Evolutionary conservation across 2,888 invertebrate species (phyloP), one percentile per base, ranked within the genome.

Genomic region (Tetropium fuscum): DNA sequence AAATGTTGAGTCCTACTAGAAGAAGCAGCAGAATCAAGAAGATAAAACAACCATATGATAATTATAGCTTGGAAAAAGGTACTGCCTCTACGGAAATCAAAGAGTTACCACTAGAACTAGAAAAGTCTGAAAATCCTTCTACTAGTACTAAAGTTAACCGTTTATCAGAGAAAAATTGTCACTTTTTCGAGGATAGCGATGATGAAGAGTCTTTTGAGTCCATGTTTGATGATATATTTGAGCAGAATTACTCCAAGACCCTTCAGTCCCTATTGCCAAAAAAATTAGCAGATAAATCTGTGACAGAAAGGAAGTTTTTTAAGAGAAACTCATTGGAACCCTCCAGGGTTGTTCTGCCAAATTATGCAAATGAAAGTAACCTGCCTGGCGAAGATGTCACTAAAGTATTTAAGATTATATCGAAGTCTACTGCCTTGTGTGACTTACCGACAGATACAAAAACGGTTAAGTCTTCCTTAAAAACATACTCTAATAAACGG

Each of bases 401-500:
- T 6, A 73, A 76, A 67, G 74, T 75, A 15, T 66, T 76, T 11
- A 77, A 76, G 66, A 70, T 77, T n/a, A 68, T 77, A 18, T 66
- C 74, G 60, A 73, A 58, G 57, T 65, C 59, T 25, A 54, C 25
- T 62, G 61, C 47, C 20, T 36, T 25, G 27, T 40, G 40, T 18
- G 54, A 18, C 19, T 47, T 59, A 43, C 60, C 40, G 48, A 56
- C 49, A 41, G 63, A 70, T 44, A 38, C 67, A 20, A 68, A 70
- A 53, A 32, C 57, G 18, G 10, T 44, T 45, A 64, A 66, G 25
- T 58, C 63, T 10, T 36, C 57, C 3, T 53, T 78, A 16, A 77
- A 75, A 68, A 78, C 78, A 0, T 78, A 78, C 44, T 63, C 63
- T 3, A 78, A 78, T 58, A 73, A 71, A 60, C 58, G 72, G 30